phyloP scores from a whole-genome alignment of 30 jellyfish, hydroid and myxozoan genomes.

The Hydractinia symbiolongicarpus region DNA sequence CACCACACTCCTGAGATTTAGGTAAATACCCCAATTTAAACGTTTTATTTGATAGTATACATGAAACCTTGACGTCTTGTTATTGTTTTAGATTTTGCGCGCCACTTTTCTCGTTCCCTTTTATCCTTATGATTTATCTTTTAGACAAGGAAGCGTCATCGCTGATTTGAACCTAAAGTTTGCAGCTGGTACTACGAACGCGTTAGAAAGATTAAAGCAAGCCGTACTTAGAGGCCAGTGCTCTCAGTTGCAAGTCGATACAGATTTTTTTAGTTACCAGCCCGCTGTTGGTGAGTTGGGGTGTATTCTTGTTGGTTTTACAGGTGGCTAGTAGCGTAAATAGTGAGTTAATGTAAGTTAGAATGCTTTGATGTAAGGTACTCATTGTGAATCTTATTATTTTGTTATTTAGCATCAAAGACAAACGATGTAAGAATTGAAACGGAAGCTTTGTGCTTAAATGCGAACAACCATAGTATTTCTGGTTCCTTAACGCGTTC shows the following conservation, averaged over 20 bases:
- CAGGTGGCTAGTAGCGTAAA: no score
- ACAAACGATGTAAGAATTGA: no score
- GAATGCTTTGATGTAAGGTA: no score
- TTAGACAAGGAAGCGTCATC: conserved; percentile 36
- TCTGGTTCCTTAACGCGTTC: not conserved
- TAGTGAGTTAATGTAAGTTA: no score
- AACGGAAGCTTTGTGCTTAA: no score
- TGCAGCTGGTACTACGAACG: conserved; percentile 3
- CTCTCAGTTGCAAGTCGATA: conserved; percentile 22
- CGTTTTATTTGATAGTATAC: not conserved
- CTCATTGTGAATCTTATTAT: not conserved
- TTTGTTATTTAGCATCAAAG: not conserved
- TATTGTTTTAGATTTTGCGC: no score
- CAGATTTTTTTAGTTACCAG: not conserved
- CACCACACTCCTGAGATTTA: conserved; percentile 24
- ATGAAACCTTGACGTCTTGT: not conserved
- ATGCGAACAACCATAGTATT: no score
- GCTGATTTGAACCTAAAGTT: conserved; percentile 21
- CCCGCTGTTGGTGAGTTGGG: not conserved
- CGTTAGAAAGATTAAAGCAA: not conserved
- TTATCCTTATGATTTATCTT: not conserved
- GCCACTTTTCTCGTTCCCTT: no score
- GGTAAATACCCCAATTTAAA: not conserved
- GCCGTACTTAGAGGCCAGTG: conserved; percentile 22
- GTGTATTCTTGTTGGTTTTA: not conserved